Base-by-base conservation (phyloP, 2,797 vertebrate species). In the Crocidura indochinensis region DNA sequence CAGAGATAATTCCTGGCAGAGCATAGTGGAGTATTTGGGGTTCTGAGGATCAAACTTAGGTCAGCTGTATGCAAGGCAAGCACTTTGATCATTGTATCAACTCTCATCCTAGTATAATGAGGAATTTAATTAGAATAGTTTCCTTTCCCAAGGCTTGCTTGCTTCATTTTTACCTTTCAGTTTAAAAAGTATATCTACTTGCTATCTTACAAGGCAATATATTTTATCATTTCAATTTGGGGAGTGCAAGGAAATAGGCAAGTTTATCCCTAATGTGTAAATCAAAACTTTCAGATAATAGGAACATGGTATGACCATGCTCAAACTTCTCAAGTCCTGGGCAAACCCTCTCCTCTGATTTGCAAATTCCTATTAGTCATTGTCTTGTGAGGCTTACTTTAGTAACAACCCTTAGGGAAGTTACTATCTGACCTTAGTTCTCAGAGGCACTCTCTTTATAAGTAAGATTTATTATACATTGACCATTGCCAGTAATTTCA, bases 151-250 rank as follows among this genome's bases (percentile, higher is more conserved):
- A 89, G 53, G 12, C 3, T 74, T 91, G 68, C 19, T 87, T 85
- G 11, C 56, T 94, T 87, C 14, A 72, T 44, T 62, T 94, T 87
- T 89, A 75, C 64, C 83, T 69, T 80, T 76, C 27, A 76, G 72
- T 72, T 72, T 76, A 85, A 82, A 94, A 82, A 53, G 56, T 38
- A 60, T 20, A 31, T 22, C 24, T 69, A 71, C 38, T 88, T 80
- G 26, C 69, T 87, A 56, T 22, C 72, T 71, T 84, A 73, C 83
- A 77, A 93, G 29, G 29, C 14, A 82, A 15, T 71, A 65, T 17
- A 60, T 82, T 38, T 69, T 15, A 80, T 29, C 26, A 49, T 60
- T 49, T 71, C 0, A 29, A 69, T 64, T 26, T 65, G 12, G 9
- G 38, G 26, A 44, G 46, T 24, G 46, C 56, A 65, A 68, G 72